phyloP scores from a whole-genome alignment of 2,113 vertebrate genomes.

The Spermophilus dauricus region DNA sequence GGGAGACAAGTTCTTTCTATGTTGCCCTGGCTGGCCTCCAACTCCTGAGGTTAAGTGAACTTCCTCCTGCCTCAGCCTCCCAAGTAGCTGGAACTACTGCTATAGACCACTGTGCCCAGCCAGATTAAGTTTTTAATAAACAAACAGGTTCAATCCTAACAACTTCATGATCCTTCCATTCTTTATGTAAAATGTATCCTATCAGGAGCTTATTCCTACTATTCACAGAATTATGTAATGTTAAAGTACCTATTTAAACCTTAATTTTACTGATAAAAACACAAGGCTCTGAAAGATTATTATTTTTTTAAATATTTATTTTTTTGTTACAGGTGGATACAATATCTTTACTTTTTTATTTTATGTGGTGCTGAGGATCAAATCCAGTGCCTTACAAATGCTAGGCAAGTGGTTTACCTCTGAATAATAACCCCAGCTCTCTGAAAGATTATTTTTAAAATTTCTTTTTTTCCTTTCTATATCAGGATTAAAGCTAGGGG shows the following conservation, averaged over 20 bases:
- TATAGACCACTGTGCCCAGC: neutral
- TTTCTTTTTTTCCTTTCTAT: too few species aligned
- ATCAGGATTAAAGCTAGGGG: too few species aligned
- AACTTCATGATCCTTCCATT: constrained; percentile 53
- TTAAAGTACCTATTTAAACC: neutral
- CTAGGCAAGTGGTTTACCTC: too few species aligned
- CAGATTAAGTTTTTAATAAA: constrained; percentile 26
- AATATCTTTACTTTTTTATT: too few species aligned
- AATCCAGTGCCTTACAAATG: too few species aligned
- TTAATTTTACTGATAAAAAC: constrained; percentile 17
- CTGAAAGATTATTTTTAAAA: too few species aligned
- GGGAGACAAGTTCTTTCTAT: neutral
- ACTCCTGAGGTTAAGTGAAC: neutral
- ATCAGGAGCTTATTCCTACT: constrained; percentile 25
- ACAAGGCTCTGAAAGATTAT: neutral
- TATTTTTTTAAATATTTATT: too few species aligned
- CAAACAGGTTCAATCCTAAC: neutral
- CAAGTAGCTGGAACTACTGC: neutral
- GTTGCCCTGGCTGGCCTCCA: neutral
- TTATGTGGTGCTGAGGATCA: too few species aligned
- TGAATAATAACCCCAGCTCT: too few species aligned
- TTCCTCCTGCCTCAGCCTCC: too few species aligned
- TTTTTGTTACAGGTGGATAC: too few species aligned
- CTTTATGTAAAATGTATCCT: constrained; percentile 56
- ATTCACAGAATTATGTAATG: neutral